Percentiles rank a stretch among this genome's conserved stretches.
phyloP scores from a whole-genome alignment of 1,140 invertebrate species.

The Contarinia nasturtii region DNA sequence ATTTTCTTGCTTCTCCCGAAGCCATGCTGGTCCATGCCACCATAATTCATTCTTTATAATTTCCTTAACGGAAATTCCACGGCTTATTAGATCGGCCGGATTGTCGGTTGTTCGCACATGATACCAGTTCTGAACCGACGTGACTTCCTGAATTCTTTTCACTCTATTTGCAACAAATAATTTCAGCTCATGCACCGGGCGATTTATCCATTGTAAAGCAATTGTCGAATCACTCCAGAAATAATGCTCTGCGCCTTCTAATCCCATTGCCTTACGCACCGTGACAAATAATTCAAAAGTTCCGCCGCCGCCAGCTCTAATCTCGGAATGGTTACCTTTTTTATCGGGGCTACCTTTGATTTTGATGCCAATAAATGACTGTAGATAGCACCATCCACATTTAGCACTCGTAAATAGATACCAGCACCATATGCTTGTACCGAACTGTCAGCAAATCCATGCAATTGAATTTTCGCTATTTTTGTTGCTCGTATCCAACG shows the following conservation, averaged over 20 bases:
- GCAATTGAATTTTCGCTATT: slow-evolving; percentile 6
- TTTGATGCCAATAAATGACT: slow-evolving; percentile 10
- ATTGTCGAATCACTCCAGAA: slow-evolving; percentile 17
- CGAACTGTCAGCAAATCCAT: slow-evolving; percentile 21
- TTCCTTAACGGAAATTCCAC: slow-evolving; percentile 6
- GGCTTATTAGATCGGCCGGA: too few species aligned
- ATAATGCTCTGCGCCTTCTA: background rate
- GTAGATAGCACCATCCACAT: background rate
- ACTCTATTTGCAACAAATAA: slow-evolving; percentile 17
- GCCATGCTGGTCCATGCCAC: background rate
- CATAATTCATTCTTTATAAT: slow-evolving; percentile 1
- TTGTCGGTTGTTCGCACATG: too few species aligned
- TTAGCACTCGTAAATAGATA: slow-evolving; percentile 13
- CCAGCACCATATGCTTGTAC: slow-evolving; percentile 17
- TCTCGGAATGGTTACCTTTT: slow-evolving; percentile 11
- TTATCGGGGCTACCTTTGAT: slow-evolving; percentile 14
- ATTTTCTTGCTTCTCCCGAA: too few species aligned
- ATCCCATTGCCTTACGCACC: slow-evolving; percentile 2
- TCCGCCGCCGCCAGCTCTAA: slow-evolving; percentile 12
- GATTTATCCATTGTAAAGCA: slow-evolving; percentile 16
- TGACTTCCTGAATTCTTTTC: slow-evolving; percentile 12
- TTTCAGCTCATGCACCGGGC: slow-evolving; percentile 9
- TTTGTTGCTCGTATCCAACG: slow-evolving; percentile 3
- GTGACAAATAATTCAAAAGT: slow-evolving; percentile 8
- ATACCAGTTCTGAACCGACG: background rate